These are phyloP conservation scores for Aplodontia rufa DNA, from an alignment of 2,113 vertebrate genomes.

Conservation along the genomic window DNA sequence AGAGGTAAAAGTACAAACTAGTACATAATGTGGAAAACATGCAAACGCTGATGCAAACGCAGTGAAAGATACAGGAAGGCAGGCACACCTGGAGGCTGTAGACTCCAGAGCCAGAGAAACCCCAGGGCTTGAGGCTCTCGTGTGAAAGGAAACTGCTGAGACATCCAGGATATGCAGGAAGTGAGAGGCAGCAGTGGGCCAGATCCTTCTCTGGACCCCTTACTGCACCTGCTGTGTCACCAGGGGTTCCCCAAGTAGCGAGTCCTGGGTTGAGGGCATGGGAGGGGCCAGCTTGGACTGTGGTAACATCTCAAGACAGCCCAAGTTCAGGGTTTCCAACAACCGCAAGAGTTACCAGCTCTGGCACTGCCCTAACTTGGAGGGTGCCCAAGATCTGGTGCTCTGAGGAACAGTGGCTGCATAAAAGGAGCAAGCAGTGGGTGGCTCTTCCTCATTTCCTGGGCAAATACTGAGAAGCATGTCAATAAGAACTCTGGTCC, in stretches of 20 bases:
- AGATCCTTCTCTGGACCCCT: background rate
- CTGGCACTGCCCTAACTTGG: background rate
- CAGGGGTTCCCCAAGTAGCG: background rate
- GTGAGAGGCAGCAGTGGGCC: background rate
- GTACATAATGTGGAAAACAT: constrained; percentile 47
- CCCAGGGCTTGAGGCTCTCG: background rate
- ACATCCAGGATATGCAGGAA: background rate
- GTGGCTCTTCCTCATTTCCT: background rate
- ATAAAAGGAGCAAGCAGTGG: background rate
- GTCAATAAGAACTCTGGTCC: constrained; percentile 69
- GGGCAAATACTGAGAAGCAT: constrained; percentile 42
- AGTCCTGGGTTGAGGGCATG: background rate
- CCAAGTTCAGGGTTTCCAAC: background rate
- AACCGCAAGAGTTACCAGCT: background rate
- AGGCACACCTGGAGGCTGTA: background rate
- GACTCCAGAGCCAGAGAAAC: constrained; percentile 17
- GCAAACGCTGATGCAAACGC: constrained; percentile 69
- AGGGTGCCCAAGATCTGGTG: background rate
- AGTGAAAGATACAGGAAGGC: background rate
- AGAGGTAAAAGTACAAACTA: constrained; percentile 51
- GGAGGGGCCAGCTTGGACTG: background rate
- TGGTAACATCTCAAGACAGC: background rate
- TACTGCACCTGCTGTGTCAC: background rate
- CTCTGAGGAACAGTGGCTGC: background rate
- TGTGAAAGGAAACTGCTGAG: constrained; percentile 33